These are phyloP conservation scores for Cheilosia urbana DNA, from an alignment of 2,888 invertebrate genomes.

Conservation along the genomic window DNA sequence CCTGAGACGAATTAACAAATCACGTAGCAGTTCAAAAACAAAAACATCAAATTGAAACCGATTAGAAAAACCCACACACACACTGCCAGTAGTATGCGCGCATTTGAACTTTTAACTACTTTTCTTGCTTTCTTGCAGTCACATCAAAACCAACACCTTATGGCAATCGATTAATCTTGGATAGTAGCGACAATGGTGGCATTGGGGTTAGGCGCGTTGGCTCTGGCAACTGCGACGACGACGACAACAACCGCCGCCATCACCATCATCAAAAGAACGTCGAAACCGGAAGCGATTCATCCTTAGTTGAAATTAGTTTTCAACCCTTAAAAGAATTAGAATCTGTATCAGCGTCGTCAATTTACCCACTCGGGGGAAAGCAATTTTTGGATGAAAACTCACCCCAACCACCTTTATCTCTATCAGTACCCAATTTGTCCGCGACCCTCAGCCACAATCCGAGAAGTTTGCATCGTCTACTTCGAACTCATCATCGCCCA, in stretches of 20 bases:
- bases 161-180: slow-evolving; percentile 69
- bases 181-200: slow-evolving; percentile 14
- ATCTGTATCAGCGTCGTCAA: slow-evolving; percentile 44
- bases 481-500: slow-evolving; percentile 37
- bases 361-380: slow-evolving; percentile 45
- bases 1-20: slow-evolving; percentile 38
- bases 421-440: slow-evolving; percentile 33
- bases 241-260: slow-evolving; percentile 42
- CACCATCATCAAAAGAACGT: slow-evolving; percentile 59
- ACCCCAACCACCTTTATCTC: neutral
- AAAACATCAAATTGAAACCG: slow-evolving; percentile 50
- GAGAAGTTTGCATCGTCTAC: slow-evolving; percentile 51
- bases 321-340: slow-evolving; percentile 75
- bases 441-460: slow-evolving; percentile 6
- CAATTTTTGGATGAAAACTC: slow-evolving; percentile 52
- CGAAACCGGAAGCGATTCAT: slow-evolving; percentile 75
- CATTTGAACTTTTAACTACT: slow-evolving; percentile 68
- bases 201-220: slow-evolving; percentile 6
- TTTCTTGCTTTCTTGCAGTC: slow-evolving; percentile 61
- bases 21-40: slow-evolving; percentile 41
- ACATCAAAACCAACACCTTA: slow-evolving; percentile 63
- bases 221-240: slow-evolving; percentile 29
- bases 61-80: slow-evolving; percentile 53
- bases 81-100: neutral
- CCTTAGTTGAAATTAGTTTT: slow-evolving; percentile 76